Base-by-base conservation (phyloP, 1,140 invertebrate species). In the Megalopta genalis region DNA sequence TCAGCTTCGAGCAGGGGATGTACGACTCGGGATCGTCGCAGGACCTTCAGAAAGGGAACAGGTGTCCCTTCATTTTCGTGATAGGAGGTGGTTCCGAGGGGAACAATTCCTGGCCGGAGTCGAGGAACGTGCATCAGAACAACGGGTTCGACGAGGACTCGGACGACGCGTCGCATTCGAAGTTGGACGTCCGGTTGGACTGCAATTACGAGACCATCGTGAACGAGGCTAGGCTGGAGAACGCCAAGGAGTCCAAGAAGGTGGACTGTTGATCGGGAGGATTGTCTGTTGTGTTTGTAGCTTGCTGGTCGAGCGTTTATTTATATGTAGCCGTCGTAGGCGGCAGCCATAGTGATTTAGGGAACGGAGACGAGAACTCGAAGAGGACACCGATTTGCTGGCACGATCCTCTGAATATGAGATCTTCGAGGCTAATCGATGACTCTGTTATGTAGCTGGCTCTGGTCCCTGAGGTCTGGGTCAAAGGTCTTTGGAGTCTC, bases 291-390 rank as follows among this genome's bases (percentile, higher is more conserved):
- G 14, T 21, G 7, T 12, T 16, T 16, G 2, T 46, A 42, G 54
- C 76, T 78, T 65, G 76, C 76, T 12, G 76, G 76, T 37, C 76
- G 32, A 72, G 76, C 25, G 10, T 42, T 64, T 10, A n/a, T 71
- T 54, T 63, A 25, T 23, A 21, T 14, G 25, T 8, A 4, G 12
- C 7, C 6, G 23, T 2, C 2, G 27, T 3, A 6, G 3, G 18
- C 14, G 25, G 1, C 10, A 12, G 9, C 59, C 5, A 32, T 16
- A 18, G 18, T 6, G 27, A 27, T 8, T 8, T 27, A 4, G 14
- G 27, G 27, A 12, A 63, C 25, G 14, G 37, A 10, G 8, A 63
- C 4, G 16, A 16, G 60, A 63, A 16, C 5, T 8, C 14, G 25
- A 10, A 10, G 42, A 60, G 10, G 18, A 60, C 9, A 14, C 18